Evolutionary conservation across 2,888 invertebrate genomes (phyloP), one percentile per base, ranked within the genome.

Genomic region (Synergus japonicus): DNA sequence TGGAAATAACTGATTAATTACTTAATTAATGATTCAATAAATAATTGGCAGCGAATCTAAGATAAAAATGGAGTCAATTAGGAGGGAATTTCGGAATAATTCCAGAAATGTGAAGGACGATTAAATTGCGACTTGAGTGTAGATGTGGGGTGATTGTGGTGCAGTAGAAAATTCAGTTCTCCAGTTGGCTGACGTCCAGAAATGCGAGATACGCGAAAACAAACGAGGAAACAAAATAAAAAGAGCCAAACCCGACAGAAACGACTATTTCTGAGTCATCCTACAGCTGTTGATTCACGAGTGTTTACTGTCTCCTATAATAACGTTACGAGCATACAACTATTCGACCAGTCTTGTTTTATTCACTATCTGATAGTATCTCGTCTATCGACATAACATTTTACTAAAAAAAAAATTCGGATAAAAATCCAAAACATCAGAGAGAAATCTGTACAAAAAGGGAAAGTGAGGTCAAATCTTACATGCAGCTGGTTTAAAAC

Each of bases 141-240:
- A 73, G 73, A 37, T 29, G 29, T 37, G 54, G 9, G 54, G 37
- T 37, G 73, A 73, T 73, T 37, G 73, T 73, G n/a, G 37, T 15
- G 15, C 73, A 54, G n/a, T 37, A 73, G 54, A 54, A 73, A 73
- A 73, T 73, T 73, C 7, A 73, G 37, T 49, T 73, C 37, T 73
- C 73, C 54, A 73, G 54, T 73, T 73, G 73, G 73, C 49, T 54
- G 73, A 41, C 73, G 58, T 69, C 54, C 78, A 58, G 67, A 60
- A 67, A 60, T 58, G 43, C 65, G 69, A 54, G 54, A 65, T 43
- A 67, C 66, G 43, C 69, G 37, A 80, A 77, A 18, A 78, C 54
- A 58, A 79, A 37, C 78, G 69, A 69, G 78, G 80, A 80, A 85
- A 82, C 81, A 81, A 82, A 84, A 77, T 76, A 73, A 54, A 49